These are phyloP conservation scores for Iselma pallidipennis DNA, from an alignment of 2,888 invertebrate genomes.

Conservation along the genomic window DNA sequence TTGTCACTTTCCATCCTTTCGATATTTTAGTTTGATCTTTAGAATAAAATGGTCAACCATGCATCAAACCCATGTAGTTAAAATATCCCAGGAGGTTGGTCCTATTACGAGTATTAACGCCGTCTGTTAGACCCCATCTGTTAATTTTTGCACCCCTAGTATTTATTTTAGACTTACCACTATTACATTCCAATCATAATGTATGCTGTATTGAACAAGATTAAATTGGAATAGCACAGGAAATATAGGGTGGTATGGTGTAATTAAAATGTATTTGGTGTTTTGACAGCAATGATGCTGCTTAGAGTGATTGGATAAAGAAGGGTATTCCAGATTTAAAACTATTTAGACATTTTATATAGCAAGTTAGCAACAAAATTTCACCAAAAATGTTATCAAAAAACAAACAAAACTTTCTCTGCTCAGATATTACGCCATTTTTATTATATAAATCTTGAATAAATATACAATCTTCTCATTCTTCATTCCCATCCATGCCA, in stretches of 20 bases:
- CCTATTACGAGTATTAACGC: constrained; percentile 54
- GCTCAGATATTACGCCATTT: too few species aligned
- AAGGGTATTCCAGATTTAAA: constrained; percentile 1
- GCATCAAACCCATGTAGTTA: constrained; percentile 48
- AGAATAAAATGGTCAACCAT: constrained; percentile 44
- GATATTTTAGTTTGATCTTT: too few species aligned
- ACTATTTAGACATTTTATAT: background rate
- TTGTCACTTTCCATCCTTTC: too few species aligned
- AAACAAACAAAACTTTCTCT: too few species aligned
- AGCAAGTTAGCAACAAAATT: too few species aligned
- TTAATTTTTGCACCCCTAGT: constrained; percentile 56
- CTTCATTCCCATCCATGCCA: background rate
- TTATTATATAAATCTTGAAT: background rate
- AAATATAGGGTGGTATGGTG: constrained; percentile 47
- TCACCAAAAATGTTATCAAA: too few species aligned
- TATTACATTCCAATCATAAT: constrained; percentile 35
- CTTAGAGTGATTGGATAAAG: constrained; percentile 3
- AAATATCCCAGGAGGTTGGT: constrained; percentile 42
- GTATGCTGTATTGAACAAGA: background rate
- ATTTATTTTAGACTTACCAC: constrained; percentile 38
- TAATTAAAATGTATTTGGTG: constrained; percentile 55
- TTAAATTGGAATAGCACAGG: constrained; percentile 27
- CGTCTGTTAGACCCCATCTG: constrained; percentile 58
- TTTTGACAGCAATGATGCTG: constrained; percentile 48
- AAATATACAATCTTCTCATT: background rate